phyloP scores from a whole-genome alignment of 2,797 vertebrate species.

The Hippoglossus hippoglossus region DNA sequence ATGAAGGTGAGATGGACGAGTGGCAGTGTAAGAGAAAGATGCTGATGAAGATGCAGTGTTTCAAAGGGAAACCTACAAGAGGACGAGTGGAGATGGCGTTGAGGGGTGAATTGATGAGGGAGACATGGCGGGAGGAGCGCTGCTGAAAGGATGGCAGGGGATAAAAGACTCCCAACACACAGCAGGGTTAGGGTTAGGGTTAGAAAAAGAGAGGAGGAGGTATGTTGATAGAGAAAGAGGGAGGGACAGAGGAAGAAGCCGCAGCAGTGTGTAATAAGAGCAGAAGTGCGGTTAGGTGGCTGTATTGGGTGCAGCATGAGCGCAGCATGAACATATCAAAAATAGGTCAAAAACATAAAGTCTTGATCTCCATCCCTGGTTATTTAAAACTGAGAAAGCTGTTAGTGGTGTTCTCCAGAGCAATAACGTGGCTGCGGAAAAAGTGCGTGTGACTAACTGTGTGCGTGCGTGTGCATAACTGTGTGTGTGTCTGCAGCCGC shows the following conservation, averaged over 20 bases:
- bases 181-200: slow-evolving; percentile 14
- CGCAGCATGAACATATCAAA: slow-evolving; percentile 49
- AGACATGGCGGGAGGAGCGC: slow-evolving; percentile 26
- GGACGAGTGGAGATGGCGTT: neutral
- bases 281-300: slow-evolving; percentile 22
- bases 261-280: slow-evolving; percentile 29
- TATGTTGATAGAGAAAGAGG: neutral
- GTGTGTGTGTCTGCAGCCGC: slow-evolving; percentile 24
- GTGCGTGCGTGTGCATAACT: neutral
- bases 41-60: slow-evolving; percentile 50
- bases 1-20: slow-evolving; percentile 54
- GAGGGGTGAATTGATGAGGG: slow-evolving; percentile 28
- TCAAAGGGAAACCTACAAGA: slow-evolving; percentile 30
- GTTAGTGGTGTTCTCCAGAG: slow-evolving; percentile 18
- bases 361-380: slow-evolving; percentile 16
- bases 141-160: slow-evolving; percentile 19
- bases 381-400: slow-evolving; percentile 13
- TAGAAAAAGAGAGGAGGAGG: neutral
- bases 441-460: neutral
- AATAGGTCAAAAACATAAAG: slow-evolving; percentile 56
- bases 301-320: slow-evolving; percentile 14
- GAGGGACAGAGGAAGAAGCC: slow-evolving; percentile 16
- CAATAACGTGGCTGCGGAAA: slow-evolving; percentile 21
- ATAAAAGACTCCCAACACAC: slow-evolving; percentile 32
- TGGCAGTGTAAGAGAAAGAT: slow-evolving; percentile 53